These are phyloP conservation scores for Lapara coniferarum DNA, from an alignment of 2,888 invertebrate genomes.

Conservation along the genomic window DNA sequence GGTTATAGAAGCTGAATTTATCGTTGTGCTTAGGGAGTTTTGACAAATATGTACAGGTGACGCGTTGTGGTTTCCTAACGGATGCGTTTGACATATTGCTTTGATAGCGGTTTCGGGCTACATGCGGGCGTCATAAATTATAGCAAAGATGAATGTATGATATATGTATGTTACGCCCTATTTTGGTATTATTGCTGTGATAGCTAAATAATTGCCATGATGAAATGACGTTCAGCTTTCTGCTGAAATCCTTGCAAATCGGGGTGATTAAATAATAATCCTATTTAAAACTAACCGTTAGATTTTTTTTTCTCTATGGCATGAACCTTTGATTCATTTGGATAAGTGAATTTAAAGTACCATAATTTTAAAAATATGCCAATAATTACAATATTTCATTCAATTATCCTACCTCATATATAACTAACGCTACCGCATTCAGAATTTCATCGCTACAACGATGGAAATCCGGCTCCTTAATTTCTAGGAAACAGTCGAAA, in stretches of 20 bases:
- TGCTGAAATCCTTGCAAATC: no score
- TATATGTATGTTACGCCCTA: neutral
- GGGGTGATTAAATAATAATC: no score
- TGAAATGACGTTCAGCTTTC: neutral
- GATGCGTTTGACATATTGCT: constrained; percentile 80
- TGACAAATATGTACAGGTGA: constrained; percentile 83
- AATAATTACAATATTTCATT: neutral
- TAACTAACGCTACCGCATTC: neutral
- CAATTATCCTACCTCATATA: neutral
- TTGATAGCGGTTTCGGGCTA: constrained; percentile 69
- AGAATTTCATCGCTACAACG: constrained; percentile 3
- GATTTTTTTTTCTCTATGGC: no score
- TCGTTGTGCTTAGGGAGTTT: constrained; percentile 65
- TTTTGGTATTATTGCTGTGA: neutral
- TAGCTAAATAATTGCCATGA: neutral
- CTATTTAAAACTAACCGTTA: no score
- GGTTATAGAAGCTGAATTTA: constrained; percentile 39
- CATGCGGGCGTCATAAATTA: constrained; percentile 48
- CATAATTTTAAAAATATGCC: neutral
- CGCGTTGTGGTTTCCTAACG: constrained; percentile 70
- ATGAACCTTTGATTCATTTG: neutral
- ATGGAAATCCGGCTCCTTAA: neutral
- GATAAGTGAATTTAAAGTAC: neutral
- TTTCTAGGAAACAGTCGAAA: constrained; percentile 12
- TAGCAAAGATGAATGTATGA: neutral